phyloP scores from a whole-genome alignment of 1,140 invertebrate species.

The Holotrichia oblita region DNA sequence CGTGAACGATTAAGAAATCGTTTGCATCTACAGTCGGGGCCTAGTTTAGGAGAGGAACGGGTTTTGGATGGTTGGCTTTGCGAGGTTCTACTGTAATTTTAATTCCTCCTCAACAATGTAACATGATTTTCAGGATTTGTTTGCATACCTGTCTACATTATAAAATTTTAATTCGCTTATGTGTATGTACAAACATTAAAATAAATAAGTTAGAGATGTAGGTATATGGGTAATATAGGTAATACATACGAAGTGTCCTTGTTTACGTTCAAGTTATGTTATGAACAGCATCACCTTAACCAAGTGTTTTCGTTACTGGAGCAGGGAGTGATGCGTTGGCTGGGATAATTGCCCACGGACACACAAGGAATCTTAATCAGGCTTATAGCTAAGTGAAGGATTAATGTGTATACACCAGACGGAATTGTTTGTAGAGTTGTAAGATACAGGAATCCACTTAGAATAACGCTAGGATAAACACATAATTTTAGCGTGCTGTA shows the following conservation, averaged over 20 bases:
- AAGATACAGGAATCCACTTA: constrained; percentile 39
- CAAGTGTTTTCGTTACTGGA: background rate
- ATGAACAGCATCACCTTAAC: background rate
- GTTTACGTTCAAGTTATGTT: background rate
- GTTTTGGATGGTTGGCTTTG: too few relatives aligned
- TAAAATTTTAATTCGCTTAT: too few relatives aligned
- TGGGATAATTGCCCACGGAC: constrained; percentile 37
- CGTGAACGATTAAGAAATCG: too few relatives aligned
- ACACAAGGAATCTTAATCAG: constrained; percentile 42
- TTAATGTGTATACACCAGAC: constrained; percentile 39
- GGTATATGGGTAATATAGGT: too few relatives aligned
- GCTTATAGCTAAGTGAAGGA: constrained; percentile 42
- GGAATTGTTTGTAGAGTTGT: constrained; percentile 38
- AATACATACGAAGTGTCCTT: background rate
- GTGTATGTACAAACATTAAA: too few relatives aligned
- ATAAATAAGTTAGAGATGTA: too few relatives aligned
- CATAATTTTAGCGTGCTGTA: constrained; percentile 35
- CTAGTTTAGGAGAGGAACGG: too few relatives aligned
- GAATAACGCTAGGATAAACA: constrained; percentile 37
- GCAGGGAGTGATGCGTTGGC: constrained; percentile 13
- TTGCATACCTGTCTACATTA: too few relatives aligned
- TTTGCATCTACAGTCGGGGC: too few relatives aligned
- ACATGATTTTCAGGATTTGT: too few relatives aligned
- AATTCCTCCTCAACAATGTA: too few relatives aligned
- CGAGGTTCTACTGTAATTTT: too few relatives aligned